Evolutionary conservation across 2,888 invertebrate genomes (phyloP), one percentile per base, ranked within the genome.

Genomic region (Yponomeuta evonymella): DNA sequence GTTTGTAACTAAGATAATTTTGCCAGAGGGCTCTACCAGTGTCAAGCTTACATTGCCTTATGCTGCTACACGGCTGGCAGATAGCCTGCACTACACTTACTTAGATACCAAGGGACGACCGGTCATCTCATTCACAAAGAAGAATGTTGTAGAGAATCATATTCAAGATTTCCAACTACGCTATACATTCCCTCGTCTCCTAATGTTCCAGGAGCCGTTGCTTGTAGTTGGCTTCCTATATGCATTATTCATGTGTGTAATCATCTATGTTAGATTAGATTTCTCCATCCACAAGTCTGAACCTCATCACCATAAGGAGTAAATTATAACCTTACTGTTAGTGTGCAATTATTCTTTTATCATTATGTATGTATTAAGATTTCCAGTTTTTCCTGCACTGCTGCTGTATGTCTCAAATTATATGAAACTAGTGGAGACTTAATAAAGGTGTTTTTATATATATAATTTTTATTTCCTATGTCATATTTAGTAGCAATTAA

Each of bases 21-120:
- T 99, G 73, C 99, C 99, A 0, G 99, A 99, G 86, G 98, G 98
- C 63, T 94, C 96, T 12, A 93, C 95, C n/a, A 95, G 96, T 79
- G 94, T 98, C 70, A 95, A 97, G 79, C 81, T 98, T 0, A 94
- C 94, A 71, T 93, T 97, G 2, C 99, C 99, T 0, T 99, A 96
- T 86, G 84, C 94, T 10, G 96, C 98, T 0, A 94, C 95, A 30
- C 94, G 97, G 69, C 88, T 95, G 43, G 92, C 96, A 0, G 96
- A 98, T 82, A 94, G 94, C 68, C 85, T 97, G 1, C 96, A 98
- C 77, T 97, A 94, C 83, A 99, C 99, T 4, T 99, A 99, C 84
- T 93, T 99, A 80, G 99, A 99, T 84, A 97, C 97, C 0, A 95
- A 95, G 76, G 99, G 99, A 0, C 95, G 99, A 71, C 97, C 98